A percentile compares a stretch with the other conserved stretches of the same genome.
Evolutionary conservation across 2,797 vertebrate genomes (phyloP).

Genomic region (Enteromius treurensis): DNA sequence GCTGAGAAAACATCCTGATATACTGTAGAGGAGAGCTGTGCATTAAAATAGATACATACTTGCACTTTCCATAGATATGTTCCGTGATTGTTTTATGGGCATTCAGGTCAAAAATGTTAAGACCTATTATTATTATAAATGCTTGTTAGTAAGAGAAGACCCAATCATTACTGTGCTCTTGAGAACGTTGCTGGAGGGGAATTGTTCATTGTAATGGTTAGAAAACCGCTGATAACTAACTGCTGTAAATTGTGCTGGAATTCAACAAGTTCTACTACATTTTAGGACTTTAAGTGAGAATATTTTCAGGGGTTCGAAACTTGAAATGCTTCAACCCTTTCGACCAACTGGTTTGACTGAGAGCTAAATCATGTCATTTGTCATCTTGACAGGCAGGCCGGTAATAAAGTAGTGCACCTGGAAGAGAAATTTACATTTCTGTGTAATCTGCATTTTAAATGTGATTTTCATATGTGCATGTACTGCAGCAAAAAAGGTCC

Average conservation of each 20-base stretch:
- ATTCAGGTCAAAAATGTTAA: background rate
- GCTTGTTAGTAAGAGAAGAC: background rate
- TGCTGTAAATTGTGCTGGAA: background rate
- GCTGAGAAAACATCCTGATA: background rate
- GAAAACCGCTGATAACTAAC: slow-evolving; percentile 11
- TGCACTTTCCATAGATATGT: slow-evolving; percentile 6
- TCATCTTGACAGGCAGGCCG: slow-evolving; percentile 59
- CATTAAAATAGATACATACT: background rate
- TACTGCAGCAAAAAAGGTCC: background rate
- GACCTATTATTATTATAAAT: background rate
- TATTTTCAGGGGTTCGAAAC: slow-evolving; percentile 24
- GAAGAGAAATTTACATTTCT: slow-evolving; percentile 37
- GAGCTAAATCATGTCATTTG: slow-evolving; percentile 55
- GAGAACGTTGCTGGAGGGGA: background rate
- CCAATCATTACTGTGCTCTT: background rate
- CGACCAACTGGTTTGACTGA: slow-evolving; percentile 48
- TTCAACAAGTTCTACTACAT: slow-evolving; percentile 1
- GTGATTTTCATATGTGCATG: slow-evolving; percentile 33
- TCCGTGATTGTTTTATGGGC: background rate
- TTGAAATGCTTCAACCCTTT: slow-evolving; percentile 44
- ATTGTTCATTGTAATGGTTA: background rate
- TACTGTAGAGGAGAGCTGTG: background rate
- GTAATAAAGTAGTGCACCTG: slow-evolving; percentile 40
- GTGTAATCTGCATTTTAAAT: slow-evolving; percentile 49
- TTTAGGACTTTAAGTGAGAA: background rate